These are phyloP conservation scores for Bos indicus DNA, from an alignment of 2,113 vertebrate species.

Conservation along the genomic window DNA sequence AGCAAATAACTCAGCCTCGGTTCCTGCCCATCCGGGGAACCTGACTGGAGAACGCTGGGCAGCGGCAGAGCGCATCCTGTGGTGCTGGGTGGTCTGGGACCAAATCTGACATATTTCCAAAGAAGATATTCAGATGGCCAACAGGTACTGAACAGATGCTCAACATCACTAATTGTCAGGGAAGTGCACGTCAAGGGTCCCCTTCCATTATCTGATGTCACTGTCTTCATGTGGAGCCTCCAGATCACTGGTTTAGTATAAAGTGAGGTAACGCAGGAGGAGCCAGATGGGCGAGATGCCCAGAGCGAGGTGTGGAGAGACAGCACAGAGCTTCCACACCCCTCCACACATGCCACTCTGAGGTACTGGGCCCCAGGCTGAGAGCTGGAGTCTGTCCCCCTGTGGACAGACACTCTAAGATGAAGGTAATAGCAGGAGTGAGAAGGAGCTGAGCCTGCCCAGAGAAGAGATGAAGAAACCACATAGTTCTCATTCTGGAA, in stretches of 20 bases:
- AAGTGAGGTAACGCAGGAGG: neutral
- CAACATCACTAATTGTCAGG: neutral
- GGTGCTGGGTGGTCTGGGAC: neutral
- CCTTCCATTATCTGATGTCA: neutral
- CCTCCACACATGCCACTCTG: fast-evolving
- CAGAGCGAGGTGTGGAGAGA: neutral
- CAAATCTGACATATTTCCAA: neutral
- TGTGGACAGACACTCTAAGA: neutral
- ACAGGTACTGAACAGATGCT: neutral
- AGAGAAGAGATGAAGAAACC: neutral
- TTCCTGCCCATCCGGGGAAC: neutral
- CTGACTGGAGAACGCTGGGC: neutral
- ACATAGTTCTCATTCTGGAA: neutral
- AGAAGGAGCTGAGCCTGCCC: neutral
- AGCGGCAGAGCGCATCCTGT: fast-evolving
- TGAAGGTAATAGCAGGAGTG: neutral
- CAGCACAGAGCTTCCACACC: neutral
- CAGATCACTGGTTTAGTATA: neutral
- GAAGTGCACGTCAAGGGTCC: neutral
- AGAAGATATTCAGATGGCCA: neutral
- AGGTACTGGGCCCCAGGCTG: neutral
- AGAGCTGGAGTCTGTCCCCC: neutral
- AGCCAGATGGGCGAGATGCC: neutral
- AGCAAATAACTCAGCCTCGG: neutral
- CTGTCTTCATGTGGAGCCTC: neutral